Conservation (phyloP, 2,888 invertebrate species). For the Polydrusus pterygomalis region DNA sequence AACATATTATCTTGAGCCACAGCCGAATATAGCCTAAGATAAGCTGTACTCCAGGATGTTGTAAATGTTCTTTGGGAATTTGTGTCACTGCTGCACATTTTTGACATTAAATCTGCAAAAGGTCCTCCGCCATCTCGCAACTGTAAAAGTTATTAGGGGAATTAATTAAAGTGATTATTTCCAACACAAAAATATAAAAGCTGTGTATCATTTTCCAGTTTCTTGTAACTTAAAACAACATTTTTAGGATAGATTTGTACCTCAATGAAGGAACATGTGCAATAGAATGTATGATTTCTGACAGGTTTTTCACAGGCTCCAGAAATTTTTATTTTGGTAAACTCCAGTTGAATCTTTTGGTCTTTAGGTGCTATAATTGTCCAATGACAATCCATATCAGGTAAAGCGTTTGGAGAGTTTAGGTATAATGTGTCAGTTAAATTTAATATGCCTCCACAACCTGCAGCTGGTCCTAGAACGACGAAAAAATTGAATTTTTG, state of each 20-base stretch:
- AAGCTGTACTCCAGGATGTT: slow-evolving; percentile 78
- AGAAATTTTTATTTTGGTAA: slow-evolving; percentile 75
- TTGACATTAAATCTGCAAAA: slow-evolving; percentile 79
- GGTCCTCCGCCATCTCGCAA: slow-evolving; percentile 82
- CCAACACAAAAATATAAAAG: too few species aligned
- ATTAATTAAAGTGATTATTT: background rate
- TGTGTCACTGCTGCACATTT: slow-evolving; percentile 76
- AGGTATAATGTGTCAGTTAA: slow-evolving; percentile 69
- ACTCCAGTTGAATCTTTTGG: slow-evolving; percentile 77
- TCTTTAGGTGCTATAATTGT: slow-evolving; percentile 76
- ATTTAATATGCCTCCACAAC: slow-evolving; percentile 83
- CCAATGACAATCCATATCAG: slow-evolving; percentile 86
- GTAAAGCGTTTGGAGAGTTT: slow-evolving; percentile 71
- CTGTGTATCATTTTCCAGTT: too few species aligned
- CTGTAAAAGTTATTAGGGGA: slow-evolving; percentile 64
- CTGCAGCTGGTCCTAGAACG: slow-evolving; percentile 72
- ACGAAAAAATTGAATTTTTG: too few species aligned
- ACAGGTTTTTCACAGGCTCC: slow-evolving; percentile 70
- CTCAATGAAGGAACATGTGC: slow-evolving; percentile 84
- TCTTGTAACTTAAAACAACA: too few species aligned
- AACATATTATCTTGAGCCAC: slow-evolving; percentile 80
- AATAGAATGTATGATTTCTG: slow-evolving; percentile 69
- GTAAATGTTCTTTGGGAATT: slow-evolving; percentile 66
- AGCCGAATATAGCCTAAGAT: slow-evolving; percentile 76
- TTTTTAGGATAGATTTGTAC: too few species aligned